Evolutionary conservation across 2,113 vertebrate species (phyloP).

Genomic region (Cheirogaleus medius): DNA sequence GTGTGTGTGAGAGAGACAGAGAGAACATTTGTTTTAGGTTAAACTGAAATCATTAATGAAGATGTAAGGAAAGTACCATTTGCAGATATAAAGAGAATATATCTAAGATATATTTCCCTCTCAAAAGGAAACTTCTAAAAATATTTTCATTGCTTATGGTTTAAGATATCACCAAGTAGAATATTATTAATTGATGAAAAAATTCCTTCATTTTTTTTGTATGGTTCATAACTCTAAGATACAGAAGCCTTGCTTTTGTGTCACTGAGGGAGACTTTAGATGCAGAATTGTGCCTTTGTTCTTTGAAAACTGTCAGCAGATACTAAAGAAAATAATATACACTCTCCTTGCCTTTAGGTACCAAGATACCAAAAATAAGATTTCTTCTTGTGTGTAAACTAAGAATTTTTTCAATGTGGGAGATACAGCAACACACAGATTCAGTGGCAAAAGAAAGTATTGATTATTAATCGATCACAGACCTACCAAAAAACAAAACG

Average conservation of each 20-base stretch:
- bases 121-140: constrained; percentile 14
- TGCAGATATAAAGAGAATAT: neutral
- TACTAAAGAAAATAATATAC: constrained; percentile 13
- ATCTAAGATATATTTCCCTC: neutral
- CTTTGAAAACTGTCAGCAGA: constrained; percentile 52
- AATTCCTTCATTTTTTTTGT: constrained; percentile 22
- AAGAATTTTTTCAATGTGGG: neutral
- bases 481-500: neutral
- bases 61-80: neutral
- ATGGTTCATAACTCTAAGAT: neutral
- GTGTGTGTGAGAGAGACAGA: neutral
- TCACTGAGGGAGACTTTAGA: constrained; percentile 11
- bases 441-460: neutral
- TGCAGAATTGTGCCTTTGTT: constrained; percentile 2
- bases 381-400: constrained; percentile 32
- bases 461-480: neutral
- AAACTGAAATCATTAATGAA: constrained; percentile 15
- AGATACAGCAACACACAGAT: neutral
- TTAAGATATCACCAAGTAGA: neutral
- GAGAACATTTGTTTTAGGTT: neutral
- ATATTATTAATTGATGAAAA: neutral
- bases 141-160: neutral
- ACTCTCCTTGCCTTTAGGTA: neutral
- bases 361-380: neutral
- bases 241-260: neutral